These are phyloP conservation scores for Barnardius zonarius DNA, from an alignment of 2,113 vertebrate genomes.

Conservation along the genomic window DNA sequence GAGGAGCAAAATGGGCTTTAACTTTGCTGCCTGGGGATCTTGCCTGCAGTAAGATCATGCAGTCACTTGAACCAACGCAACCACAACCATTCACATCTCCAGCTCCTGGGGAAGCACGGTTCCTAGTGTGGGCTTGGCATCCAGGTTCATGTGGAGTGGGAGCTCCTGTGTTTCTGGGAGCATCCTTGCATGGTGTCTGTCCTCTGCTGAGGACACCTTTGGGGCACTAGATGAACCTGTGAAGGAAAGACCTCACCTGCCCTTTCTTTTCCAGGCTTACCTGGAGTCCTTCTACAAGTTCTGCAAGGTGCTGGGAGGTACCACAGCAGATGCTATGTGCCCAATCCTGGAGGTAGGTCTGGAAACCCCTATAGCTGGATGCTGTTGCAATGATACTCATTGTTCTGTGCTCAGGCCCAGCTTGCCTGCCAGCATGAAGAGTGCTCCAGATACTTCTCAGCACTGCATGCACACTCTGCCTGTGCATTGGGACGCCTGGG, in stretches of 20 bases:
- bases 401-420: background rate
- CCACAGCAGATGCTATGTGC: conserved; percentile 96
- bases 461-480: background rate
- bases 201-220: background rate
- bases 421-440: background rate
- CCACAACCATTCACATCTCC: background rate
- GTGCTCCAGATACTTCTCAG: background rate
- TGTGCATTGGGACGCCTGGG: background rate
- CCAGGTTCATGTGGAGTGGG: background rate
- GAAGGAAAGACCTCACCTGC: background rate
- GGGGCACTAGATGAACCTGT: background rate
- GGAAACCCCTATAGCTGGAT: background rate
- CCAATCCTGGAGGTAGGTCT: conserved; percentile 92
- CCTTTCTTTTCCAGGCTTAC: conserved; percentile 81
- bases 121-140: background rate
- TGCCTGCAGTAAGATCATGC: conserved; percentile 4
- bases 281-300: conserved; percentile 98
- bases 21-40: background rate
- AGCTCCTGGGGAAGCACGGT: background rate
- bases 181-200: background rate
- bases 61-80: background rate
- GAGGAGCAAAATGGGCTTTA: background rate
- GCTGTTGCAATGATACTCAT: background rate
- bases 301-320: conserved; percentile 92
- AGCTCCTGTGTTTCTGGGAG: background rate